Evolutionary conservation across 2,113 vertebrate genomes (phyloP).

Genomic region (Pitta sordida): DNA sequence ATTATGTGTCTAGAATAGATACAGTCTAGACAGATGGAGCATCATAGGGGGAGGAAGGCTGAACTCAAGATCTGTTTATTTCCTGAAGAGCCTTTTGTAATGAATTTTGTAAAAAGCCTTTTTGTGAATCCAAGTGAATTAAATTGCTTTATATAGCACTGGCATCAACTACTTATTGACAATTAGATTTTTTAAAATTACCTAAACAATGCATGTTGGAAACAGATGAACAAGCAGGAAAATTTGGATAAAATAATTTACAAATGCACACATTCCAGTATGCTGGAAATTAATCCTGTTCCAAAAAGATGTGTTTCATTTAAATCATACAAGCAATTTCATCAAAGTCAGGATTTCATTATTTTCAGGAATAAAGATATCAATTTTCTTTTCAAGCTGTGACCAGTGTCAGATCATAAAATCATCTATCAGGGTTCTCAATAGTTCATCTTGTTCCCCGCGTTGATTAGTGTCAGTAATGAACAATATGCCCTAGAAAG

Average conservation of each 20-base stretch:
- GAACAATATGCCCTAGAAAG: not conserved
- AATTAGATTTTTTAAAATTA: not conserved
- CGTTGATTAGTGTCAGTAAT: not conserved
- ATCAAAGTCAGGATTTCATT: not conserved
- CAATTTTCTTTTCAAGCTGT: not conserved
- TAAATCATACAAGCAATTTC: not conserved
- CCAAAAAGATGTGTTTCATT: not conserved
- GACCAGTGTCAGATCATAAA: not conserved
- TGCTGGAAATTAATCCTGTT: not conserved
- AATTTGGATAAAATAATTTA: not conserved
- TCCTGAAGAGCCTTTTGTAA: not conserved
- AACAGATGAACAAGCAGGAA: not conserved
- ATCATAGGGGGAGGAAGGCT: not conserved
- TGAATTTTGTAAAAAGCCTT: not conserved
- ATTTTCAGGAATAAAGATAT: not conserved
- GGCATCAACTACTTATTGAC: not conserved
- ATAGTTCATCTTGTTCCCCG: not conserved
- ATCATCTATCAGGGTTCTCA: not conserved
- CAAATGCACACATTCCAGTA: not conserved
- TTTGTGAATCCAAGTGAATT: not conserved
- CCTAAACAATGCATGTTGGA: not conserved
- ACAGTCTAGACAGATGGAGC: slow-evolving; percentile 23
- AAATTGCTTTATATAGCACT: not conserved
- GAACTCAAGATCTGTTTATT: not conserved
- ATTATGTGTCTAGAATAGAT: slow-evolving; percentile 18